These are phyloP conservation scores for Sisyra nigra DNA, from an alignment of 2,888 invertebrate genomes.

Conservation along the genomic window DNA sequence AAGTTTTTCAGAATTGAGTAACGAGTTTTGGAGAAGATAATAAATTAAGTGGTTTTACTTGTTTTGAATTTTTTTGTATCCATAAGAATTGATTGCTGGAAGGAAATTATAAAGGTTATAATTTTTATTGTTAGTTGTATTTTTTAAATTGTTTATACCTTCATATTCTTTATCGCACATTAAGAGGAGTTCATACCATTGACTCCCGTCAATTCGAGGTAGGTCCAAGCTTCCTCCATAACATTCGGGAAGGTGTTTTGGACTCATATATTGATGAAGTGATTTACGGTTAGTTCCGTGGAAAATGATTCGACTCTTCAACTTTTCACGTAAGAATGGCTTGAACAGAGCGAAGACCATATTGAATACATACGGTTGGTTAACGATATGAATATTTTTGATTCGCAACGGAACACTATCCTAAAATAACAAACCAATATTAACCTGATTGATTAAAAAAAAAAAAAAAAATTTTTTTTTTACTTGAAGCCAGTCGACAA, in stretches of 20 bases:
- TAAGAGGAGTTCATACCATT: slow-evolving; percentile 56
- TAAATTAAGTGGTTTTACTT: slow-evolving; percentile 10
- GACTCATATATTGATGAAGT: slow-evolving; percentile 52
- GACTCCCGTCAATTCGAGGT: slow-evolving; percentile 47
- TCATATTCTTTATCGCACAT: slow-evolving; percentile 58
- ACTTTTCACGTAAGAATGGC: slow-evolving; percentile 76
- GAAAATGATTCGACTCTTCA: slow-evolving; percentile 64
- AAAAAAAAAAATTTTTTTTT: slow-evolving; percentile 4
- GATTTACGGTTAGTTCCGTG: slow-evolving; percentile 61
- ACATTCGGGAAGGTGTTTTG: slow-evolving; percentile 50
- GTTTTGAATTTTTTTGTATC: slow-evolving; percentile 42
- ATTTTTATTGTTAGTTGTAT: neutral
- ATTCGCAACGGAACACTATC: slow-evolving; percentile 73
- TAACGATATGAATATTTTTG: slow-evolving; percentile 76
- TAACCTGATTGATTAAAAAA: no score
- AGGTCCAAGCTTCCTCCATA: slow-evolving; percentile 60
- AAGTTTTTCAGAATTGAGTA: no score
- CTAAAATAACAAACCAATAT: slow-evolving; percentile 28
- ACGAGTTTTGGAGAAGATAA: no score
- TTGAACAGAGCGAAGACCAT: slow-evolving; percentile 79
- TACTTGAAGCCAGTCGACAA: slow-evolving; percentile 71
- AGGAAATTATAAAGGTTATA: slow-evolving; percentile 19
- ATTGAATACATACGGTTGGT: slow-evolving; percentile 82
- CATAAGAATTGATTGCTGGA: slow-evolving; percentile 56
- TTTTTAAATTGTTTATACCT: slow-evolving; percentile 27